phyloP scores from a whole-genome alignment of 2,113 vertebrate species.

The Carollia perspicillata region DNA sequence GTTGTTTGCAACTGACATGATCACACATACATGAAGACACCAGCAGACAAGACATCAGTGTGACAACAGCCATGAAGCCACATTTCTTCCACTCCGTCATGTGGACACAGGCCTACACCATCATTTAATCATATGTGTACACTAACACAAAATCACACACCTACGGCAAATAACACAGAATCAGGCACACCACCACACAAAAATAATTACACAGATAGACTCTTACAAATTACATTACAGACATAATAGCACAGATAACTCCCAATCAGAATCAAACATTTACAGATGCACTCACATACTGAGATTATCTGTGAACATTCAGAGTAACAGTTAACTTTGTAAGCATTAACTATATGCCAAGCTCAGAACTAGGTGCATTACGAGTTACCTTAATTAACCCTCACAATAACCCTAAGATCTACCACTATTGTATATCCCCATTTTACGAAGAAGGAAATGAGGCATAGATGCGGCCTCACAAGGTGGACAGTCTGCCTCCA shows the following conservation, averaged over 20 bases:
- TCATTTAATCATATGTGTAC: conserved; percentile 8
- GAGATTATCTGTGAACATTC: not conserved
- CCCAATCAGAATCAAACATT: not conserved
- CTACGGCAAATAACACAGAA: conserved; percentile 9
- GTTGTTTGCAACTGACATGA: conserved; percentile 36
- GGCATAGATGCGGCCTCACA: not conserved
- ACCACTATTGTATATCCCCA: not conserved
- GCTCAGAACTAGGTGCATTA: not conserved
- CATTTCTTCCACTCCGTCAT: not conserved
- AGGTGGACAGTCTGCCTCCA: not conserved
- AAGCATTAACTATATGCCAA: not conserved
- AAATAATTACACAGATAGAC: not conserved
- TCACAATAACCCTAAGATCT: not conserved
- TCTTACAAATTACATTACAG: not conserved
- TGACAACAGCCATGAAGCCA: not conserved
- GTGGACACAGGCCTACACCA: not conserved
- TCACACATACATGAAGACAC: not conserved
- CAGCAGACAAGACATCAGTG: not conserved
- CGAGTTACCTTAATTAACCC: conserved; percentile 53
- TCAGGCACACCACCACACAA: not conserved
- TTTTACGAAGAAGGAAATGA: not conserved
- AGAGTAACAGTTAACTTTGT: not conserved
- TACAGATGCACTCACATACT: not conserved
- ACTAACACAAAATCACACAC: not conserved
- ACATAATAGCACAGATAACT: not conserved